These are phyloP conservation scores for Hydropotes inermis DNA, from an alignment of 2,113 vertebrate genomes.

Conservation along the genomic window DNA sequence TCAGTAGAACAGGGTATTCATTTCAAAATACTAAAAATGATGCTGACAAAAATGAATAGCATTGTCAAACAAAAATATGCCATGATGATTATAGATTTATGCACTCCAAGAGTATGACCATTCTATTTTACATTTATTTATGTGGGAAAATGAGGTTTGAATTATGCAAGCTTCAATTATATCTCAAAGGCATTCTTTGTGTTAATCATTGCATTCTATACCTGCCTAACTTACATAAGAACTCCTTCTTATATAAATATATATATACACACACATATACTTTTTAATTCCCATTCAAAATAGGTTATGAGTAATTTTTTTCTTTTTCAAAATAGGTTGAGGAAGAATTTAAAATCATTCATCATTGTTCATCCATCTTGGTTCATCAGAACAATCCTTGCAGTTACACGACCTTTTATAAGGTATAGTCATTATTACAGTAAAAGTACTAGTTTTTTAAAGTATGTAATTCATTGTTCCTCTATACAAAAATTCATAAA, in stretches of 20 bases:
- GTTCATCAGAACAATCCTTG: slow-evolving; percentile 97
- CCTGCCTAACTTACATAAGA: not conserved
- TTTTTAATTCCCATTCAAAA: not conserved
- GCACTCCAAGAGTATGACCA: not conserved
- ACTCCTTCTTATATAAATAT: not conserved
- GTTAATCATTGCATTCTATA: not conserved
- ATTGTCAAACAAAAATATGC: not conserved
- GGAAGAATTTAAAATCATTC: slow-evolving; percentile 98
- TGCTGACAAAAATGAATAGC: not conserved
- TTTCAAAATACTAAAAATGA: slow-evolving; percentile 22
- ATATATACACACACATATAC: not conserved
- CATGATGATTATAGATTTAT: not conserved
- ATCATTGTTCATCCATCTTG: slow-evolving; percentile 98
- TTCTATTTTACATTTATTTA: not conserved
- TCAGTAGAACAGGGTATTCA: not conserved
- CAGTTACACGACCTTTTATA: slow-evolving; percentile 97
- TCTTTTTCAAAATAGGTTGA: slow-evolving; percentile 84
- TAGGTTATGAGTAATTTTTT: not conserved
- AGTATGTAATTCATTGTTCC: not conserved
- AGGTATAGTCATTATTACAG: slow-evolving; percentile 83
- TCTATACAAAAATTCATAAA: not conserved
- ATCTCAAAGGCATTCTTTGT: not conserved
- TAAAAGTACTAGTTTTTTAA: not conserved
- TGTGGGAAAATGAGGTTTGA: not conserved
- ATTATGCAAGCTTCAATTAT: not conserved